phyloP scores from a whole-genome alignment of 1,140 invertebrate genomes.

The Drosophila varians region DNA sequence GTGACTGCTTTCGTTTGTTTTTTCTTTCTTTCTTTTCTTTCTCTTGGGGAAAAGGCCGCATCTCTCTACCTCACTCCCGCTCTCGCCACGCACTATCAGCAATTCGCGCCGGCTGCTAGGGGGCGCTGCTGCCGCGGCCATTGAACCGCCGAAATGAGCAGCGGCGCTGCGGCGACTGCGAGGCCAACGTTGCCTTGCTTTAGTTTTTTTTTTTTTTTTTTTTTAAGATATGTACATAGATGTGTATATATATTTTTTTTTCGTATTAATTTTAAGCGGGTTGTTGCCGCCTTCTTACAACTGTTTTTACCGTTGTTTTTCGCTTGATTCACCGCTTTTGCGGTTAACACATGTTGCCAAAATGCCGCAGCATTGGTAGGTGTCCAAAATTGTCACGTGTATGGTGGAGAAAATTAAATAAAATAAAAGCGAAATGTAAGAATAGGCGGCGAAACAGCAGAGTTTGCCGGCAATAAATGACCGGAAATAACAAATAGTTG shows the following conservation, averaged over 20 bases:
- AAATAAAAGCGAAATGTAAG: background rate
- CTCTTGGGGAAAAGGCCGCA: constrained; percentile 1
- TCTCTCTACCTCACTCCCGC: background rate
- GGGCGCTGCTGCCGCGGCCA: constrained; percentile 52
- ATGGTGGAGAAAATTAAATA: constrained; percentile 9
- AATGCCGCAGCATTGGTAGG: constrained; percentile 7
- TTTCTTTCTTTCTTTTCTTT: background rate
- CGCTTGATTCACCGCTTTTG: constrained; percentile 50
- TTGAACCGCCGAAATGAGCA: constrained; percentile 67
- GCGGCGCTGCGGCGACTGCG: constrained; percentile 6
- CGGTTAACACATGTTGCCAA: constrained; percentile 37
- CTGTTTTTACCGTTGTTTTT: constrained; percentile 73
- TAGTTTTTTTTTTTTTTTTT: constrained; percentile 6
- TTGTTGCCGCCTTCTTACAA: constrained; percentile 66
- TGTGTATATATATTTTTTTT: no score
- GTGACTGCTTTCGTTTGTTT: constrained; percentile 15
- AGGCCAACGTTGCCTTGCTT: background rate
- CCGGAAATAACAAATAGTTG: constrained; percentile 75
- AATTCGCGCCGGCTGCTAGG: constrained; percentile 48
- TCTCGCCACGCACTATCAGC: constrained; percentile 54
- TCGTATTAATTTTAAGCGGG: constrained; percentile 63
- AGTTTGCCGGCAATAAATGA: constrained; percentile 45
- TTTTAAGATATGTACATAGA: no score
- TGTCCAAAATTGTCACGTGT: constrained; percentile 23
- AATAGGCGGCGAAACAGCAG: background rate